Evolutionary conservation across 2,888 invertebrate species (phyloP), one percentile per base, ranked within the genome.

Genomic region (Campoplex nolae): DNA sequence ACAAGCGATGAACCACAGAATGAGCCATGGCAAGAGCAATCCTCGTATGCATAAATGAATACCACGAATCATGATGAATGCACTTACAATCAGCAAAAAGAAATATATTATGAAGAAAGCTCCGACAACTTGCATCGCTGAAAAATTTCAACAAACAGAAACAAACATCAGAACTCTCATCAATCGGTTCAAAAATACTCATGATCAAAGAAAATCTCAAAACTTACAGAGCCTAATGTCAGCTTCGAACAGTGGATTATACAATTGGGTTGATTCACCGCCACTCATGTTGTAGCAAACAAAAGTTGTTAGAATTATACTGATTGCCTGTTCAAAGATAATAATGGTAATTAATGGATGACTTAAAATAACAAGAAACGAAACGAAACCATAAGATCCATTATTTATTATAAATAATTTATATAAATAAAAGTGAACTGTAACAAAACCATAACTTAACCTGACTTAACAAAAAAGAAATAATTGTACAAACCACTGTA

Each of bases 231-330:
- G 95, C 92, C 97, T 95, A 9, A 98, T 96, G 95, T 98, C 98
- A 48, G 98, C 96, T 95, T 98, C 98, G 94, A 98, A 98, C 51
- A 98, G 95, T 0, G 98, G 98, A 92, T 97, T 97, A 95, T 98
- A 98, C 4, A 98, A 95, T 93, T 98, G 98, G 0, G 97, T 97
- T 0, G 98, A 98, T 92, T 98, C 98, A 32, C 98, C 98, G n/a
- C 98, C 98, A 88, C 94, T 94, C 95, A 98, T 96, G 95, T 98
- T 97, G 93, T 98, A 98, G 0, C 95, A 94, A 84, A 97, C 96
- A 89, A 96, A 95, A 6, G 97, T 97, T 89, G 98, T 97, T 0
- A 97, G 92, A 18, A 98, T 96, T 45, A 97, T 91, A 88, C 97
- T 97, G 92, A 97, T 95, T 1, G 97, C 97, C 96, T 96, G 89